Evolutionary conservation across 1,140 invertebrate species (phyloP).

Genomic region (Papilio polytes): DNA sequence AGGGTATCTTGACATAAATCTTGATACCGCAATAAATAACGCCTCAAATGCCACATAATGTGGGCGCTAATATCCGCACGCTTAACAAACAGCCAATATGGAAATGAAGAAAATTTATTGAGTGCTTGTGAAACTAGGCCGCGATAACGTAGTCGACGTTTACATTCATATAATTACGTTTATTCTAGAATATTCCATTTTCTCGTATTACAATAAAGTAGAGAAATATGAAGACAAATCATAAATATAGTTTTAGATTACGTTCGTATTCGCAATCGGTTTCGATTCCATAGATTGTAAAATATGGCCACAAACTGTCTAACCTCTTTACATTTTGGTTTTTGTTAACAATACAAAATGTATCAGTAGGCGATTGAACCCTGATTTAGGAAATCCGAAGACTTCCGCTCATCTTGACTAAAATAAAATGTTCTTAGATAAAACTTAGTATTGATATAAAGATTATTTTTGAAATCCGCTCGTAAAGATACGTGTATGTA

Average conservation of each 20-base stretch:
- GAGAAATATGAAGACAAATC: background rate
- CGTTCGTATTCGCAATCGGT: background rate
- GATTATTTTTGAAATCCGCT: too few relatives aligned
- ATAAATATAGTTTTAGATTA: background rate
- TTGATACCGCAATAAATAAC: slow-evolving; percentile 34
- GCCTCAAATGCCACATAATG: slow-evolving; percentile 25
- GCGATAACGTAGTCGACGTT: slow-evolving; percentile 6
- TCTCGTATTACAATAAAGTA: background rate
- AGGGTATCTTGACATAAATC: slow-evolving; percentile 8
- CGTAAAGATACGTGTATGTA: too few relatives aligned
- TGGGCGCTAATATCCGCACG: slow-evolving; percentile 22
- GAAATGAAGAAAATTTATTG: slow-evolving; percentile 37
- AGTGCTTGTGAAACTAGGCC: slow-evolving; percentile 22
- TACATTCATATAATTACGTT: slow-evolving; percentile 12
- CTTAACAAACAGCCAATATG: slow-evolving; percentile 35
- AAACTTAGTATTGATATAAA: too few relatives aligned
- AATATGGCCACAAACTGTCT: background rate
- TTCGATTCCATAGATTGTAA: background rate
- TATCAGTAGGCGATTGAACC: background rate
- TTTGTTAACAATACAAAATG: slow-evolving; percentile 19
- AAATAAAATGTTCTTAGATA: too few relatives aligned
- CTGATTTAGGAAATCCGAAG: background rate
- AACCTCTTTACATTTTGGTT: background rate
- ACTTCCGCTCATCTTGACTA: too few relatives aligned
- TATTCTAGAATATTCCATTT: background rate